These are phyloP conservation scores for Enteromius thamalakanensis DNA, from an alignment of 2,797 vertebrate species.

Conservation along the genomic window DNA sequence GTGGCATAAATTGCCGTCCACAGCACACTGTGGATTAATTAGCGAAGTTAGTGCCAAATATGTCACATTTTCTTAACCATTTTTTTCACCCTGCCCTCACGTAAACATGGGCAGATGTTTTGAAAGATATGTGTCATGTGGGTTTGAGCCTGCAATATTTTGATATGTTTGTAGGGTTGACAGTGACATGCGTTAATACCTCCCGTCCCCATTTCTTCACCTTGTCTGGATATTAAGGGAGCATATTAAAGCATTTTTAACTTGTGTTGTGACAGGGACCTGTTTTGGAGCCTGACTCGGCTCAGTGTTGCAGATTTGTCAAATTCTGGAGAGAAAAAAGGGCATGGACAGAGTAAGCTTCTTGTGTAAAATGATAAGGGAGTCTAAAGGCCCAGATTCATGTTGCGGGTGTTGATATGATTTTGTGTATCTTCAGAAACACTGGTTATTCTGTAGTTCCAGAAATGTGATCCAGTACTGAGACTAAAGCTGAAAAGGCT, in stretches of 20 bases:
- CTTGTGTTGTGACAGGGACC: conserved; percentile 45
- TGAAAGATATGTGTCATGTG: conserved; percentile 15
- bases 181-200: conserved; percentile 12
- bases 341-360: not conserved
- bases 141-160: conserved; percentile 47
- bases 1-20: conserved; percentile 35
- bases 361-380: conserved; percentile 33
- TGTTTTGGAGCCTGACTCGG: conserved; percentile 52
- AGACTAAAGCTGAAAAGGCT: conserved; percentile 49
- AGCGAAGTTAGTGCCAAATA: conserved; percentile 27
- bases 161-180: conserved; percentile 26
- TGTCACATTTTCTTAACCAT: conserved; percentile 15
- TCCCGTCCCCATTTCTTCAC: conserved; percentile 46
- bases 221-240: conserved; percentile 59
- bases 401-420: conserved; percentile 20
- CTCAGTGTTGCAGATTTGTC: conserved; percentile 58
- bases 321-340: conserved; percentile 42
- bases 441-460: conserved; percentile 50
- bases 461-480: conserved; percentile 50
- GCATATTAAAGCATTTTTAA: conserved; percentile 56
- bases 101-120: conserved; percentile 38
- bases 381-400: not conserved
- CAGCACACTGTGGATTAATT: conserved; percentile 43
- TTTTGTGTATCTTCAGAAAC: conserved; percentile 49
- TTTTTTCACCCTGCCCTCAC: not conserved